phyloP scores from a whole-genome alignment of 92 coral and sea anemone genomes.

The Phenganax subtilis region DNA sequence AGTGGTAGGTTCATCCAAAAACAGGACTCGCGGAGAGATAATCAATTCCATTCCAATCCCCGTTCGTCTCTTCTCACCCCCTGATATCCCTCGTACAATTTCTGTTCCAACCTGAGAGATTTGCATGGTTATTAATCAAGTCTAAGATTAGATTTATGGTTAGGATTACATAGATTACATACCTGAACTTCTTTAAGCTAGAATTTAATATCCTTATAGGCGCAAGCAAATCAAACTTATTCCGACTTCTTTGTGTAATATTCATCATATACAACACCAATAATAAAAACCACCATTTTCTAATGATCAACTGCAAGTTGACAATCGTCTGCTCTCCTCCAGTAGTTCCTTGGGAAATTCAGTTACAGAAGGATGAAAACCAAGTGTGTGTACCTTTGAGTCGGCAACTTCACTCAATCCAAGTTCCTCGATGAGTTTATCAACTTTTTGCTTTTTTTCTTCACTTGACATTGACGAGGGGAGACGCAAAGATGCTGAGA shows the following conservation, averaged over 20 bases:
- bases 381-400: constrained; percentile 51
- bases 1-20: constrained; percentile 95
- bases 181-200: too few relatives aligned
- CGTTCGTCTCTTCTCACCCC: constrained; percentile 88
- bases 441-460: constrained; percentile 57
- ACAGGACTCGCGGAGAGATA: constrained; percentile 73
- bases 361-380: background rate
- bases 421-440: constrained; percentile 62
- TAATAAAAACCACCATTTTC: too few relatives aligned
- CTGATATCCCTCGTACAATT: constrained; percentile 83
- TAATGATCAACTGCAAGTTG: too few relatives aligned
- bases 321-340: too few relatives aligned
- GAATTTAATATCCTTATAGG: too few relatives aligned
- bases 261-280: too few relatives aligned
- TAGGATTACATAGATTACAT: too few relatives aligned
- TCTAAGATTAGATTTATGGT: too few relatives aligned
- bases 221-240: too few relatives aligned
- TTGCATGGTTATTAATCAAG: too few relatives aligned
- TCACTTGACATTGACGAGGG: constrained; percentile 56
- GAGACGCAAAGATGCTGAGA: constrained; percentile 84
- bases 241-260: too few relatives aligned
- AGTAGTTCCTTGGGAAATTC: too few relatives aligned
- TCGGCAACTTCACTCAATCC: constrained; percentile 78
- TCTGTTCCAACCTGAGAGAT: constrained; percentile 68
- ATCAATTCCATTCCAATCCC: constrained; percentile 93